Percentiles rank a stretch among this genome's conserved stretches.
phyloP scores from a whole-genome alignment of 2,797 vertebrate species.

The Cercopithecus mitis region DNA sequence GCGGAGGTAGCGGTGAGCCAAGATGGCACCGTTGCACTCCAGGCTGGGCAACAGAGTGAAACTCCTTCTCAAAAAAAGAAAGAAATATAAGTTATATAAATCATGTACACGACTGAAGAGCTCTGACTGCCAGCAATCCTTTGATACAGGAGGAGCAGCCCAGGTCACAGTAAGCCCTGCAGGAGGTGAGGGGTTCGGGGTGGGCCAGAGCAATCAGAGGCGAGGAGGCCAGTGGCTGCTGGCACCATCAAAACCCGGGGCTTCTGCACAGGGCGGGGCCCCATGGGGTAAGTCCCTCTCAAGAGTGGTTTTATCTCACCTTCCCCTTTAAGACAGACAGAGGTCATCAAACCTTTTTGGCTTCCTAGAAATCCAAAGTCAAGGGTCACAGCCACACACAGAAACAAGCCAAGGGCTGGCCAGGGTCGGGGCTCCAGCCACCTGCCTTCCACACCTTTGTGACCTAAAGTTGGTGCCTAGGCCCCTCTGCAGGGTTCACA shows the following conservation, averaged over 20 bases:
- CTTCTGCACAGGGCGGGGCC: fast-evolving
- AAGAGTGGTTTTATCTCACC: neutral
- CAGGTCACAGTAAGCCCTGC: neutral
- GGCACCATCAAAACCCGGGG: neutral
- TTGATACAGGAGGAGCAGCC: neutral
- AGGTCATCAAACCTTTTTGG: neutral
- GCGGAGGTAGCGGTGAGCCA: too few relatives aligned
- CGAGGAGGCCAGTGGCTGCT: fast-evolving
- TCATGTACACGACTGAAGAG: neutral
- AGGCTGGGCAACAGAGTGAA: too few relatives aligned
- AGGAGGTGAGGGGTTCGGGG: neutral
- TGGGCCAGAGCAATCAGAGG: neutral
- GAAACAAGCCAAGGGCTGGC: neutral
- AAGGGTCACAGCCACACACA: neutral
- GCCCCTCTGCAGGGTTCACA: neutral
- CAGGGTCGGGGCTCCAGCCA: neutral
- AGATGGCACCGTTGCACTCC: too few relatives aligned
- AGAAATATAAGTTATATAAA: too few relatives aligned
- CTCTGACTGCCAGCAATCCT: neutral
- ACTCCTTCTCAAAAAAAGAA: too few relatives aligned
- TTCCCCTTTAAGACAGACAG: fast-evolving
- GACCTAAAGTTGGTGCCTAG: neutral
- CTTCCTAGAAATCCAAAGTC: neutral
- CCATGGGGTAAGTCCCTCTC: neutral
- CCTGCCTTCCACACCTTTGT: too few relatives aligned